Evolutionary conservation across 2,888 invertebrate genomes (phyloP), one percentile per base, ranked within the genome.

Genomic region (Ecdyonurus torrentis): DNA sequence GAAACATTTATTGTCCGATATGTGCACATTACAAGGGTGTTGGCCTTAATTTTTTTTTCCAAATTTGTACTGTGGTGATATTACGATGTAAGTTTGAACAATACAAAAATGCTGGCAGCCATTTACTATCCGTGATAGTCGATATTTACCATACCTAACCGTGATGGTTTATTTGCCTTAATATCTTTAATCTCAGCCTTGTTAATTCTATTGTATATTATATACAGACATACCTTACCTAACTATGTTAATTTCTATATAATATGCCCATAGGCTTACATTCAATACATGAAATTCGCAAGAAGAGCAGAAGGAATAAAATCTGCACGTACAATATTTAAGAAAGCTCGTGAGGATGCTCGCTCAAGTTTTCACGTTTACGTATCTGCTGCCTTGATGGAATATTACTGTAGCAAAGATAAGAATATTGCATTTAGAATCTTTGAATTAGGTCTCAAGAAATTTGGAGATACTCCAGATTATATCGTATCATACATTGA

Each of bases 241-340:
- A n/a, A n/a, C n/a, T n/a, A n/a, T n/a, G n/a, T n/a, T n/a, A n/a
- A n/a, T n/a, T n/a, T n/a, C n/a, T n/a, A n/a, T n/a, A n/a, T n/a
- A n/a, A n/a, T n/a, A n/a, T n/a, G 64, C 61, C 64, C 72, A 5
- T 70, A 91, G 83, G 92, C 93, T 0, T 99, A 93, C 73, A 92
- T 99, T 19, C 99, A 99, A 72, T 96, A 97, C 72, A 99, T 99
- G 98, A 96, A 97, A 78, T 99, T 99, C 74, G 91, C 95, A 0
- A 80, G 99, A 18, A 79, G 99, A 61, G 95, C 97, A 0, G 98
- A 99, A 74, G 99, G 99, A 23, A 98, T 99, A 67, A 97, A 97
- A 75, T 89, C 96, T 0, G 97, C 98, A 0, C 78, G 99, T 69
- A 84, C 85, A 0, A 90, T 99, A 18, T 99, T 99, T 74, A 97